Percentiles rank a stretch among this genome's conserved stretches.
Conservation (phyloP, 2,797 vertebrate genomes). For the Delichon dasypus region DNA sequence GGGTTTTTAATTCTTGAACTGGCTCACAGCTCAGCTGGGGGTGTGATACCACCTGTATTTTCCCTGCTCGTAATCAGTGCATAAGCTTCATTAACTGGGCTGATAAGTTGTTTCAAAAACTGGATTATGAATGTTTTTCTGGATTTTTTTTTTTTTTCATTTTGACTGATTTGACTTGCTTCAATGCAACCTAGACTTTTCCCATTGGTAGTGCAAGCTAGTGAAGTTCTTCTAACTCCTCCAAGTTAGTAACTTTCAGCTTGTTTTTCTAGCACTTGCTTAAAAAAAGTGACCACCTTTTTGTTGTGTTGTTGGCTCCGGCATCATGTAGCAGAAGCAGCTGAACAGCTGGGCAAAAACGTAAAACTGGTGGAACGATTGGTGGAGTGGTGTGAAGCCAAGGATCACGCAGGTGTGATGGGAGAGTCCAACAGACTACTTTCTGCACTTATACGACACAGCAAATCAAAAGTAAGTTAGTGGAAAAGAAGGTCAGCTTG, state of each 20-base stretch:
- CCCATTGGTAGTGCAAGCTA: not conserved
- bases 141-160: not conserved
- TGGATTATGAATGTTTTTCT: not conserved
- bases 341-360: constrained; percentile 95
- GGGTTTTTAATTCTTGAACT: not conserved
- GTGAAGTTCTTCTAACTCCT: not conserved
- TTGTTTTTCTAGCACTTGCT: constrained; percentile 34
- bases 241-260: not conserved
- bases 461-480: constrained; percentile 93
- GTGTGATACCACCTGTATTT: not conserved
- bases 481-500: not conserved
- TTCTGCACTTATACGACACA: constrained; percentile 96
- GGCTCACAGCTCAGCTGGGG: not conserved
- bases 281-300: constrained; percentile 5
- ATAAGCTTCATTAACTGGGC: not conserved
- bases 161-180: not conserved
- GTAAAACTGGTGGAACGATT: constrained; percentile 89
- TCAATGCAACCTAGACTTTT: not conserved
- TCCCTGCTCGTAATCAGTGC: not conserved
- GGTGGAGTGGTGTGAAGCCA: constrained; percentile 99
- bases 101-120: not conserved
- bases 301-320: constrained; percentile 57
- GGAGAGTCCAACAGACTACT: constrained; percentile 97
- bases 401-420: constrained; percentile 98
- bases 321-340: constrained; percentile 85